Base-by-base conservation (phyloP, 2,113 vertebrate genomes). In the Cnemophilus loriae region DNA sequence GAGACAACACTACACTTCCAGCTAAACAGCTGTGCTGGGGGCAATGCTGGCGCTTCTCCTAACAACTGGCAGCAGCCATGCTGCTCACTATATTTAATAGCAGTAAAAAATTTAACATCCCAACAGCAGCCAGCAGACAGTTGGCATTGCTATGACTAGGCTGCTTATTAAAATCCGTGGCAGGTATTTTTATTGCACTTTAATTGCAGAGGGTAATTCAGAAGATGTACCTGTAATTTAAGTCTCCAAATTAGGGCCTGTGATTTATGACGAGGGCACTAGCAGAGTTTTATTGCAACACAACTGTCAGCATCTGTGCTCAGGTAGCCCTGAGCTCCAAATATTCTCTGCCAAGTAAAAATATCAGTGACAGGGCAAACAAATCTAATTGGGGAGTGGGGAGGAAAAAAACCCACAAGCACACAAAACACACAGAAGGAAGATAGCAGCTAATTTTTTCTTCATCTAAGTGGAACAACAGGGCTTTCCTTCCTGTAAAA, bases 121-220 rank as follows among this genome's bases (percentile, higher is more conserved):
- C 52, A 81, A 69, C 17, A 84, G 67, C 55, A 92, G 46, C n/a
- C 55, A 92, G 71, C 49, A 79, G 16, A 42, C 23, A 68, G 46
- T 26, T 87, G 47, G 50, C 59, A 84, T 33, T 75, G 42, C 33
- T 35, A 30, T 39, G 46, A 55, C 49, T 69, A 33, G 13, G 39
- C 30, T 55, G 18, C 50, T 74, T 63, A 65, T 89, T 81, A 78
- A 93, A 91, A 93, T 68, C 35, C 27, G 2, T n/a, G 42, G 28
- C 81, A 89, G 60, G 57, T 89, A 89, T 91, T 94, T 94, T 89
- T 89, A 84, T 32, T 64, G 57, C 61, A 44, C 81, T 93, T 91
- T 76, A 92, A 96, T 76, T 86, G 71, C 81, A 71, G 44, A 67
- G 82, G 74, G 75, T 57, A 92, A 84, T 67, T 80, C 55, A 46